Evolutionary conservation across 92 coral and sea anemone species (phyloP).

Genomic region (Blastomussa wellsi): DNA sequence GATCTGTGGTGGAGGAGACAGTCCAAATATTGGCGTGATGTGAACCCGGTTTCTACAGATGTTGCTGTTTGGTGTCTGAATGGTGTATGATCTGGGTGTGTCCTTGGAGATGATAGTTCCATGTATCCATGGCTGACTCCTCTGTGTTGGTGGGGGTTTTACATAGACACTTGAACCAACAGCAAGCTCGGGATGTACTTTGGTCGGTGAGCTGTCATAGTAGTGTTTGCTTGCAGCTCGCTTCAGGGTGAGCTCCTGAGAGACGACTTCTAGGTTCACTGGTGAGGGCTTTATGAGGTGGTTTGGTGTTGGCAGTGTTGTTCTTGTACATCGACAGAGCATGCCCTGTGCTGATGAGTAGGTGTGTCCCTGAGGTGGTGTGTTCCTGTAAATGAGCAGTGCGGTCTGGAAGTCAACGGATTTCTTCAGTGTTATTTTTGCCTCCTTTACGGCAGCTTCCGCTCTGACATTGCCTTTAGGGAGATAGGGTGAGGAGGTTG

Average conservation of each 20-base stretch:
- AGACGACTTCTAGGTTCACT: slow-evolving; percentile 15
- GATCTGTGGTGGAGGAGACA: background rate
- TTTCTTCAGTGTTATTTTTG: slow-evolving; percentile 42
- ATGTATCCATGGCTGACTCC: slow-evolving; percentile 2
- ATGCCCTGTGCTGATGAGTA: slow-evolving; percentile 63
- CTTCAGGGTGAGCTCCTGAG: slow-evolving; percentile 2
- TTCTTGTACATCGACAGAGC: slow-evolving; percentile 44
- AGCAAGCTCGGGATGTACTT: background rate
- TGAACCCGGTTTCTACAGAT: slow-evolving; percentile 27
- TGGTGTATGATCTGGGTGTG: slow-evolving; percentile 16
- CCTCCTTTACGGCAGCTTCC: slow-evolving; percentile 32
- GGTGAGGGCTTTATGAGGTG: slow-evolving; percentile 23
- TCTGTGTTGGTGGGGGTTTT: slow-evolving; percentile 41
- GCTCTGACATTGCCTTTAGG: slow-evolving; percentile 50
- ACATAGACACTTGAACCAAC: slow-evolving; percentile 36
- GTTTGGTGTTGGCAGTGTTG: slow-evolving; percentile 54
- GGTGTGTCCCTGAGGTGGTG: slow-evolving; percentile 47
- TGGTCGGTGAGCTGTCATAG: slow-evolving; percentile 30
- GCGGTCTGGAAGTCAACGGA: slow-evolving; percentile 48
- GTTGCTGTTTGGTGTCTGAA: slow-evolving; percentile 11
- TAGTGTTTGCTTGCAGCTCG: slow-evolving; percentile 2
- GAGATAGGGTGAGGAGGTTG: slow-evolving; percentile 46
- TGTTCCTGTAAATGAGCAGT: slow-evolving; percentile 58
- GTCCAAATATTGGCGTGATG: slow-evolving; percentile 19
- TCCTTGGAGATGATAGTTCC: slow-evolving; percentile 2